Evolutionary conservation across 2,888 invertebrate genomes (phyloP), one percentile per base, ranked within the genome.

Genomic region (Nomada hirtipes): DNA sequence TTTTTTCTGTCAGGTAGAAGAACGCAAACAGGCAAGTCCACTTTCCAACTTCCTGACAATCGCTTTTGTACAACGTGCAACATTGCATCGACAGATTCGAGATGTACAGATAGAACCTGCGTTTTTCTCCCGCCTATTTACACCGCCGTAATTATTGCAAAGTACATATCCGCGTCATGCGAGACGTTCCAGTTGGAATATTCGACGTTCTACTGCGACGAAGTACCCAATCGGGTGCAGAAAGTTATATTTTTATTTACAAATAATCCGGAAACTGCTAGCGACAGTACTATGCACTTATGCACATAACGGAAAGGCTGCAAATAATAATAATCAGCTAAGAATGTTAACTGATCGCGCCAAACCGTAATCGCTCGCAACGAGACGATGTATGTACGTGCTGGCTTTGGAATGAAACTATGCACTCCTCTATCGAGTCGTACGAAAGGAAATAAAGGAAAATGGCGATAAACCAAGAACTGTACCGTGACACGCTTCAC

Each of bases 1-100:
- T 69, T 79, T 79, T 65, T 73, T n/a, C 53, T 13, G 53, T 63
- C 79, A 87, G 87, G 87, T 89, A 87, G 85, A 89, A 88, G 36
- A 36, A 36, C 85, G 77, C 82, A 23, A n/a, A 42, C 55, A 78
- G 87, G 83, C 91, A 89, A 91, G 88, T 91, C 91, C 88, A 91
- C 90, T 90, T 91, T 92, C 89, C 89, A 90, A 87, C 88, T 88
- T 90, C 87, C 86, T 87, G 86, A 88, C 89, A 87, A 90, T 88
- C 88, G 83, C 83, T 84, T 77, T 67, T 68, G 70, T 36, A 4
- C 36, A 36, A 36, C 36, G 36, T 7, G 36, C 36, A 36, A 36
- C 36, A 7, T 4, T 36, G 36, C 26, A 26, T 26, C 26, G 26
- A 26, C 26, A 26, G 26, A 26, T 26, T 26, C 26, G 26, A 26